These are phyloP conservation scores for Pristionchus fissidentatus DNA, from an alignment of 2,888 invertebrate genomes.

Conservation along the genomic window DNA sequence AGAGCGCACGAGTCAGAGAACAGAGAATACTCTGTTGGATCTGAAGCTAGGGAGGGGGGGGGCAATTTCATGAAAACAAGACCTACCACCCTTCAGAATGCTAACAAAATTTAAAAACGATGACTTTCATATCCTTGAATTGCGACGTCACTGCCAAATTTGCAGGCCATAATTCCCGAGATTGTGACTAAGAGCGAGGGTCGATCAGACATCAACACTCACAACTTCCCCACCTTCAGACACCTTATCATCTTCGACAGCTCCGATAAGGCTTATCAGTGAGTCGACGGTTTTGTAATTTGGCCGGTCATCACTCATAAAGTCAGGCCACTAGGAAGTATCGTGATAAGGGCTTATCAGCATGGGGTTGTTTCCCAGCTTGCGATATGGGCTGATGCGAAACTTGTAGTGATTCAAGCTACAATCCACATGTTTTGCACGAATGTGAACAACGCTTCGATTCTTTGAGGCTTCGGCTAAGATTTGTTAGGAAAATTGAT, in stretches of 20 bases:
- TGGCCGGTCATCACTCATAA: no score
- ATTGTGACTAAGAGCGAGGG: constrained; percentile 64
- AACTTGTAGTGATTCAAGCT: no score
- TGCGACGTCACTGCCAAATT: no score
- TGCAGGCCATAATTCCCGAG: constrained; percentile 71
- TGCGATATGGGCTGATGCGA: background rate
- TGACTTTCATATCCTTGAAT: background rate
- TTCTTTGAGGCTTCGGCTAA: no score
- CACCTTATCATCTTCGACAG: constrained; percentile 80
- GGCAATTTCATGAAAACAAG: no score
- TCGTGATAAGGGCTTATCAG: no score
- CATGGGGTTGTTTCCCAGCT: background rate
- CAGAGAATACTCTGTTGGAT: background rate
- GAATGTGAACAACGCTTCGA: no score
- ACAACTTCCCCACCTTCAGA: constrained; percentile 76
- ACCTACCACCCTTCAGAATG: no score
- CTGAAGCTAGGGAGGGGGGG: background rate
- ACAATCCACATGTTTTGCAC: no score
- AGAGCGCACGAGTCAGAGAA: background rate
- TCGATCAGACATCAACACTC: constrained; percentile 61
- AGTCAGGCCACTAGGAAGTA: no score
- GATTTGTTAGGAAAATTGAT: no score
- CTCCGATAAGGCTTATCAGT: constrained; percentile 68
- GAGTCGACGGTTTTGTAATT: constrained; percentile 53
- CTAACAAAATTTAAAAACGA: background rate